Conservation (phyloP, 2,888 invertebrate genomes). For the Cosmopolites sordidus region DNA sequence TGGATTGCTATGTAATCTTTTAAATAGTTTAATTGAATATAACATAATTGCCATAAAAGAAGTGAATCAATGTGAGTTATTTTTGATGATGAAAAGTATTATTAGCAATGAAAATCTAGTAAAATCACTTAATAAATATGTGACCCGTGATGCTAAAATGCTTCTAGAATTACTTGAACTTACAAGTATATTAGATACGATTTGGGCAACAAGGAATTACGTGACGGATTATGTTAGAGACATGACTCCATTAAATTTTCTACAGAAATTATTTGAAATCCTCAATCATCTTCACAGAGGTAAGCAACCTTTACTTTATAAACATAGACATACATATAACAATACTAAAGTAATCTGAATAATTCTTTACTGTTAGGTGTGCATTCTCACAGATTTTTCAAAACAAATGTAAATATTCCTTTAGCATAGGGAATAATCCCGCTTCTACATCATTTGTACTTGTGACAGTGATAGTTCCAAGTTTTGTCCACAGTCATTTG, state of each 20-base stretch:
- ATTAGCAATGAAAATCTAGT: conserved; percentile 9
- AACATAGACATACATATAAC: no score
- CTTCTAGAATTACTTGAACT: conserved; percentile 25
- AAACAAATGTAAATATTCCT: no score
- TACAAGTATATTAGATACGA: conserved; percentile 23
- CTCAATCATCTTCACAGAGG: conserved; percentile 29
- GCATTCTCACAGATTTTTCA: no score
- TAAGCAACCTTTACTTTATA: conserved; percentile 23
- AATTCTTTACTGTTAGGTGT: no score
- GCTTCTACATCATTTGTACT: no score
- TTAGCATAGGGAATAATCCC: no score
- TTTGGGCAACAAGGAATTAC: conserved; percentile 28
- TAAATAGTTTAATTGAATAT: conserved; percentile 26
- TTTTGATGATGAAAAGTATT: conserved; percentile 19
- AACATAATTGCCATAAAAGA: conserved; percentile 23
- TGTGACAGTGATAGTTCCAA: no score
- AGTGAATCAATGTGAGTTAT: conserved; percentile 19
- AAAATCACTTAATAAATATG: conserved; percentile 12
- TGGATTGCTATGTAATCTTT: conserved; percentile 28
- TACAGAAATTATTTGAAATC: conserved; percentile 28
- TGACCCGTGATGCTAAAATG: conserved; percentile 26
- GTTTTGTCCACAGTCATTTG: no score
- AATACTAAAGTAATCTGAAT: no score
- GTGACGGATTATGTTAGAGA: conserved; percentile 28
- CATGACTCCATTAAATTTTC: conserved; percentile 29